Conservation (phyloP, 2,888 invertebrate genomes). For the Sympetrum striolatum region DNA sequence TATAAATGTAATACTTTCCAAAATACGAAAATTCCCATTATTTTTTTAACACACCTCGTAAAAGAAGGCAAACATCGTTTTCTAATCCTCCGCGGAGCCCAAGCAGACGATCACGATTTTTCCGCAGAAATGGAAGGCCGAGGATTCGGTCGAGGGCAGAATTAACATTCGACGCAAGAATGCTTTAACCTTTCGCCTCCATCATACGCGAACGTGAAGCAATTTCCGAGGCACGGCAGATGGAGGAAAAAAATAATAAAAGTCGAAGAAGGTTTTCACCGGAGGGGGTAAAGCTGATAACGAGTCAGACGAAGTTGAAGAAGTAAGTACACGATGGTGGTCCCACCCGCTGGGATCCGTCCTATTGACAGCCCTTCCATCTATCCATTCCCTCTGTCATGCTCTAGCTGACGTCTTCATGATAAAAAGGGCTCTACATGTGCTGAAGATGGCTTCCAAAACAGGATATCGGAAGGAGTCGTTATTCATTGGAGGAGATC, state of each 20-base stretch:
- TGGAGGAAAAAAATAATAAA: not conserved
- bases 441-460: not conserved
- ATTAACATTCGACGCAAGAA: not conserved
- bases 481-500: not conserved
- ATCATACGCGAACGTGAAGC: not conserved
- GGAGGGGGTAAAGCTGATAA: constrained; percentile 40
- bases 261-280: constrained; percentile 13
- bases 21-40: no score
- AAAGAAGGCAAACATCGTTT: no score
- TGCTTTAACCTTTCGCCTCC: not conserved
- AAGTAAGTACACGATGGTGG: constrained; percentile 31
- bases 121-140: no score
- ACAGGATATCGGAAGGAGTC: not conserved
- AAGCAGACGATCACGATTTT: no score
- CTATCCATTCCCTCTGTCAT: constrained; percentile 29
- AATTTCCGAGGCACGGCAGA: not conserved
- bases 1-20: no score
- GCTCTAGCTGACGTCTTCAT: constrained; percentile 25
- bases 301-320: constrained; percentile 36
- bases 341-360: not conserved
- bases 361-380: constrained; percentile 41
- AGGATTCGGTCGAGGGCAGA: not conserved
- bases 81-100: no score
- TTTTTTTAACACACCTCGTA: no score
- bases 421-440: not conserved